Conservation (phyloP, 2,797 vertebrate species). For the Prunella strophiata region DNA sequence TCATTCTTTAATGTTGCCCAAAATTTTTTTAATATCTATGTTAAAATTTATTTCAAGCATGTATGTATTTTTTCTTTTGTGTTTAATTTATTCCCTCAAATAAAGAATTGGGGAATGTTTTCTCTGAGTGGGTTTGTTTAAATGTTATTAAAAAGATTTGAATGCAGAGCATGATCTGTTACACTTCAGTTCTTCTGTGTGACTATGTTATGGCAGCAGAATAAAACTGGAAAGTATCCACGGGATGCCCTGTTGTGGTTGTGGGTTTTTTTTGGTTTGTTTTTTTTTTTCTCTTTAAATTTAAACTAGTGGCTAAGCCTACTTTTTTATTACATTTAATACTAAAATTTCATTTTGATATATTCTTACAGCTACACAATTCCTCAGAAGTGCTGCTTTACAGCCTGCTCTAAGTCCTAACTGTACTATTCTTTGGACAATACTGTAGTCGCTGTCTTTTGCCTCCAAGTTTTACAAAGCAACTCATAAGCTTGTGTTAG, state of each 20-base stretch:
- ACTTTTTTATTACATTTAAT: neutral
- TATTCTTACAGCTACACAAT: neutral
- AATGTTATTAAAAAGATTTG: slow-evolving; percentile 39
- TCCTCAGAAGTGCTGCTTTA: neutral
- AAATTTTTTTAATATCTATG: neutral
- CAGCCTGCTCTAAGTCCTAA: neutral
- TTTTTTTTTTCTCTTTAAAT: neutral
- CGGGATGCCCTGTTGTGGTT: neutral
- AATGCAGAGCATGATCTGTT: slow-evolving; percentile 72
- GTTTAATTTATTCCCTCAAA: slow-evolving; percentile 68
- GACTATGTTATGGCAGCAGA: slow-evolving; percentile 65
- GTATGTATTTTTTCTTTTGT: slow-evolving; percentile 54
- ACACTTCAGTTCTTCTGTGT: slow-evolving; percentile 57
- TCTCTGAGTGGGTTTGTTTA: slow-evolving; percentile 43
- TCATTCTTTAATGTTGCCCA: slow-evolving; percentile 55
- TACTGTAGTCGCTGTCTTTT: neutral
- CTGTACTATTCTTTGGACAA: neutral
- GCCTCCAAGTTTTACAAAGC: neutral
- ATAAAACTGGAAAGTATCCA: slow-evolving; percentile 73
- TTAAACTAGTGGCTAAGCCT: neutral
- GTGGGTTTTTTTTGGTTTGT: neutral
- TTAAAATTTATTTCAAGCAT: slow-evolving; percentile 63
- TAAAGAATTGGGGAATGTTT: slow-evolving; percentile 54
- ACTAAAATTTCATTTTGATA: neutral
- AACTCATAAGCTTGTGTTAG: neutral